Base-by-base conservation (phyloP, 2,113 vertebrate genomes). In the Caranx ignobilis region DNA sequence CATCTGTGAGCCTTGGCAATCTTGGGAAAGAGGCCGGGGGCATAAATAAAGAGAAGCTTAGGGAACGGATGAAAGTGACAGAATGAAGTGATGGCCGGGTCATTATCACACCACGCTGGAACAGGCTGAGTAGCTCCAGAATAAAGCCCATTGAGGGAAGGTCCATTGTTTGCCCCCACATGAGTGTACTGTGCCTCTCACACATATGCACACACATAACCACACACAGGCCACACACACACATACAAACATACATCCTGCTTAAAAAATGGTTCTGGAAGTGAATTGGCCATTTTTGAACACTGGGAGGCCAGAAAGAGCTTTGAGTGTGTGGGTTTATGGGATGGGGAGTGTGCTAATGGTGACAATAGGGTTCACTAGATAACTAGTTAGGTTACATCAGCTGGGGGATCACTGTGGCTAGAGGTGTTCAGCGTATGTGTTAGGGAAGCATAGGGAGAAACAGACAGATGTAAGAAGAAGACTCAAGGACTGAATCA, bases 91-190 rank as follows among this genome's bases (percentile, higher is more conserved):
- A 80, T 59, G 63, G 63, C 48, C 11, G 63, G 52, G 74, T 87
- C 78, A 88, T 89, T 80, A 73, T 86, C 79, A 84, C 73, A n/a
- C 64, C 56, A 71, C 59, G 5, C 85, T 91, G 86, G 91, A 95
- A 93, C 83, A 87, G 80, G 73, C 89, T 71, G 83, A 89, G 88
- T 86, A 75, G 84, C 88, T 89, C 93, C 84, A 92, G 93, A 95
- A 95, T 88, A 85, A 91, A 91, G 77, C 80, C 89, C 86, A 92
- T 94, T 94, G 88, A 93, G 75, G 75, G 43, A 80, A 19, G 50
- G 34, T 54, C 81, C 78, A 91, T 94, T 95, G 93, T 94, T 90
- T 41, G 67, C 41, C 45, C 70, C 52, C 12, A 80, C 91, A 87
- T 69, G 72, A 77, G 84, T 80, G 67, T 52, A 72, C 32, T 79